Conservation (phyloP, 2,113 vertebrate species). For the Chaetodon trifascialis region DNA sequence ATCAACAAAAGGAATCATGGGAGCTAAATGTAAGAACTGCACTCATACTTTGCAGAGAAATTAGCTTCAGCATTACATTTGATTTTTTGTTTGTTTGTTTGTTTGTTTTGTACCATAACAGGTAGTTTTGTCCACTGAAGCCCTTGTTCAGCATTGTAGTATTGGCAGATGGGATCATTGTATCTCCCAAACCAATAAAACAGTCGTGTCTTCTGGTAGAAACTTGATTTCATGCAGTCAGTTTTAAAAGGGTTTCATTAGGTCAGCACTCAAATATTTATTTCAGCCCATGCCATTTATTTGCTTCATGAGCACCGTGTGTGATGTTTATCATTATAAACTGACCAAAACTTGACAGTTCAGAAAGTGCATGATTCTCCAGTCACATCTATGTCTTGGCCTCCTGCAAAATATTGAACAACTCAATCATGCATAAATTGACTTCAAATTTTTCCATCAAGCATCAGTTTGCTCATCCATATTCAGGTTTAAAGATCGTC, state of each 20-base stretch:
- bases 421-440: not conserved
- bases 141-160: not conserved
- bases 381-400: not conserved
- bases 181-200: not conserved
- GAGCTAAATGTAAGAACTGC: not conserved
- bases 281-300: not conserved
- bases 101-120: not conserved
- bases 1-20: not conserved
- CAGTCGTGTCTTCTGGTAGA: no score
- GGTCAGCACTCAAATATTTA: not conserved
- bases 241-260: not conserved
- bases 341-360: not conserved
- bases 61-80: not conserved
- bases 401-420: not conserved
- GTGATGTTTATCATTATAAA: not conserved
- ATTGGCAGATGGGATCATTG: not conserved
- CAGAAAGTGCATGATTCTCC: not conserved
- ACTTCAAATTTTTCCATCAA: not conserved
- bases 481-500: not conserved
- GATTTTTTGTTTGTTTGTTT: not conserved
- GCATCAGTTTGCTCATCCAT: not conserved
- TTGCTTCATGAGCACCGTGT: not conserved
- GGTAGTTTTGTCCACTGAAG: slow-evolving; percentile 1
- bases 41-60: not conserved
- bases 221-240: no score